A percentile compares a stretch with the other conserved stretches of the same genome.
Evolutionary conservation across 2,888 invertebrate species (phyloP).

Genomic region (Halictus quadricinctus): DNA sequence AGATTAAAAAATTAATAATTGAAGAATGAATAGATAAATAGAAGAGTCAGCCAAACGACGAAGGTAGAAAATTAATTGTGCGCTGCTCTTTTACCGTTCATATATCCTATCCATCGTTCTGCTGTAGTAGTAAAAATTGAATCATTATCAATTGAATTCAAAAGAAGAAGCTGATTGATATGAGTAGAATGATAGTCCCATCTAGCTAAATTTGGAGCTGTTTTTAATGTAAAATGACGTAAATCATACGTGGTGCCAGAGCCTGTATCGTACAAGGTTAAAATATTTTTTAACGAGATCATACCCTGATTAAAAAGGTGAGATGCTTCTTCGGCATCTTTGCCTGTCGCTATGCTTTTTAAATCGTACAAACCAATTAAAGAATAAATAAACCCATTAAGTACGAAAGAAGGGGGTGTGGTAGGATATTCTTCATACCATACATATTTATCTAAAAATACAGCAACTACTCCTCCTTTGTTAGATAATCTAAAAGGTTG

Average conservation of each 20-base stretch:
- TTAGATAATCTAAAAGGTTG: slow-evolving; percentile 89
- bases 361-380: slow-evolving; percentile 97
- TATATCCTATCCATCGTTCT: slow-evolving; percentile 96
- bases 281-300: slow-evolving; percentile 92
- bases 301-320: slow-evolving; percentile 93
- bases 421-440: slow-evolving; percentile 99
- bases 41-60: background rate
- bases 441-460: slow-evolving; percentile 92
- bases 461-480: slow-evolving; percentile 92
- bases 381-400: slow-evolving; percentile 99
- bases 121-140: slow-evolving; percentile 92
- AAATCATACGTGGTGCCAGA: slow-evolving; percentile 98
- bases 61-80: slow-evolving; percentile 88
- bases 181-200: slow-evolving; percentile 99
- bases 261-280: slow-evolving; percentile 97
- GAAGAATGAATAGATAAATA: slow-evolving; percentile 24
- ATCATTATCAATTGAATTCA: slow-evolving; percentile 93
- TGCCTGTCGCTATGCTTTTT: slow-evolving; percentile 89
- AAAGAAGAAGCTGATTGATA: slow-evolving; percentile 95
- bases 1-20: slow-evolving; percentile 23
- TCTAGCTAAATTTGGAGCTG: slow-evolving; percentile 96
- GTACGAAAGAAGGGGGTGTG: slow-evolving; percentile 95
- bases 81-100: slow-evolving; percentile 96
- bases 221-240: slow-evolving; percentile 94
- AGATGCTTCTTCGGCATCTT: slow-evolving; percentile 88